phyloP scores from a whole-genome alignment of 2,113 vertebrate genomes.

The Ovis canadensis region DNA sequence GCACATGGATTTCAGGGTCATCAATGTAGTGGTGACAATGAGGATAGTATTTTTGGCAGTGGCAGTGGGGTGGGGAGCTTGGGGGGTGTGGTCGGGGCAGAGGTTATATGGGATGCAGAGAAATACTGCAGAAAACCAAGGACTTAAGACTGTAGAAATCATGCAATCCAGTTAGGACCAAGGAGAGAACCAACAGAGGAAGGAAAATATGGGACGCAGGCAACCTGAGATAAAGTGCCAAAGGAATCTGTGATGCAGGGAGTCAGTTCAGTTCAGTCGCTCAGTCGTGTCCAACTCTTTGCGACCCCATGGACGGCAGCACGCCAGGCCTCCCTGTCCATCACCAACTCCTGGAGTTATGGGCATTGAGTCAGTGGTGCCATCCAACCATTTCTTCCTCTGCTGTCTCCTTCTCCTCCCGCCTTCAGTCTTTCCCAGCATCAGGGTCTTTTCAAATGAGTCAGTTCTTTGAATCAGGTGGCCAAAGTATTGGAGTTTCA shows the following conservation, averaged over 20 bases:
- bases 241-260: background rate
- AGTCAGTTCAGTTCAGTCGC: background rate
- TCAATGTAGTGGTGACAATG: background rate
- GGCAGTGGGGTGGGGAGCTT: background rate
- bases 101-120: background rate
- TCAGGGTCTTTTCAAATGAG: background rate
- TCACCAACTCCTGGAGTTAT: background rate
- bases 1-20: background rate
- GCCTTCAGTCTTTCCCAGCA: background rate
- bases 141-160: background rate
- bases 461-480: background rate
- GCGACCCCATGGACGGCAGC: background rate
- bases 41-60: background rate
- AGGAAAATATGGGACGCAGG: background rate
- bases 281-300: accelerated
- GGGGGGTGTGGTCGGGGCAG: background rate
- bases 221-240: background rate
- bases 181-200: background rate
- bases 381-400: background rate
- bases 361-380: background rate
- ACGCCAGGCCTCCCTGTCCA: background rate
- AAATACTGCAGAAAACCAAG: background rate
- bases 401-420: background rate
- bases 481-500: background rate
- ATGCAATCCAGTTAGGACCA: background rate